phyloP scores from a whole-genome alignment of 1,140 invertebrate genomes.

The Leptinotarsa defecta region DNA sequence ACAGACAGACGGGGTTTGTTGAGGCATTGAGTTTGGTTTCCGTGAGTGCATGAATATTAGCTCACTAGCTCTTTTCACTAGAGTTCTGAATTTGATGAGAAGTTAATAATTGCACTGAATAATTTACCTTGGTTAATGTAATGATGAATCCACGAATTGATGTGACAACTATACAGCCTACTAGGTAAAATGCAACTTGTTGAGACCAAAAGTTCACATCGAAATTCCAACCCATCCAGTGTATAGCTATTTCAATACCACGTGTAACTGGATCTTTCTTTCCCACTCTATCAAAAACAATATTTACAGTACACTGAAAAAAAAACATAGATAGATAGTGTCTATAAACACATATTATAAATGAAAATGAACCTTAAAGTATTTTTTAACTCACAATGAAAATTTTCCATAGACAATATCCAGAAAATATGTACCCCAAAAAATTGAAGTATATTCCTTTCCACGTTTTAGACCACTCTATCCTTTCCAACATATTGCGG shows the following conservation, averaged over 20 bases:
- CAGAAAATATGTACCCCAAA: conserved; percentile 97
- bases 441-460: conserved; percentile 99
- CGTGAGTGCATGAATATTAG: no score
- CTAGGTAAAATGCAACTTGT: conserved; percentile 95
- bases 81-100: no score
- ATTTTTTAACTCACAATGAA: conserved; percentile 82
- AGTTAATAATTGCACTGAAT: neutral
- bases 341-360: neutral
- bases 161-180: conserved; percentile 98
- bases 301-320: conserved; percentile 92
- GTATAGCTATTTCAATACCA: conserved; percentile 95
- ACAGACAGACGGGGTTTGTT: no score
- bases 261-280: conserved; percentile 98
- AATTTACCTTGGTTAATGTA: conserved; percentile 91
- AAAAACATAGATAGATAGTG: conserved; percentile 12
- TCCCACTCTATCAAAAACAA: conserved; percentile 97
- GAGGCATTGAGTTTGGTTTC: no score
- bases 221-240: conserved; percentile 95
- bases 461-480: conserved; percentile 95
- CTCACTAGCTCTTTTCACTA: no score
- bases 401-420: conserved; percentile 99
- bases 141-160: conserved; percentile 95
- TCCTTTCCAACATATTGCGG: conserved; percentile 88
- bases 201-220: conserved; percentile 99
- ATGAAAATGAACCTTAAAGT: neutral